Conservation (phyloP, 2,797 vertebrate species). For the Dipus sagitta region DNA sequence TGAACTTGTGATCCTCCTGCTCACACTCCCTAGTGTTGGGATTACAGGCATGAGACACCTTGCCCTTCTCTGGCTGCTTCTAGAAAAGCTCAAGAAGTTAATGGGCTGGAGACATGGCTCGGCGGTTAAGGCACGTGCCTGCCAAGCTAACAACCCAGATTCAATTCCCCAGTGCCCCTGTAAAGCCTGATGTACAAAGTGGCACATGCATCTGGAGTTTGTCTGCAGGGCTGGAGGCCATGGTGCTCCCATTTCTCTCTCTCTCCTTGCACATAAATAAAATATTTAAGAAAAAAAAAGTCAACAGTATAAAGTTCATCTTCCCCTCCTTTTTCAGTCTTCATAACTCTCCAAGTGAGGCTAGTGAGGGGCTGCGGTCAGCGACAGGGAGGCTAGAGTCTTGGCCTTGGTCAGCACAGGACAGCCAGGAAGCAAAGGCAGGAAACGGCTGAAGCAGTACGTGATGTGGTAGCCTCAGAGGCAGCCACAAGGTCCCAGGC, state of each 20-base stretch:
- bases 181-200: too few species aligned
- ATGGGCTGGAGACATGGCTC: too few species aligned
- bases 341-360: background rate
- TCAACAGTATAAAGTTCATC: background rate
- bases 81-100: background rate
- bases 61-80: background rate
- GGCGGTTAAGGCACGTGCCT: too few species aligned
- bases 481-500: constrained; percentile 8
- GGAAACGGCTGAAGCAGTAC: background rate
- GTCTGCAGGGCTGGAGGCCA: too few species aligned
- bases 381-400: background rate
- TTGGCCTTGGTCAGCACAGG: background rate
- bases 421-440: constrained; percentile 34
- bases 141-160: too few species aligned
- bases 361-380: background rate
- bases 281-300: background rate
- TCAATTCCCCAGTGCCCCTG: too few species aligned
- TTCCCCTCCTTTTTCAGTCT: background rate
- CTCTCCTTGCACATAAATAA: too few species aligned
- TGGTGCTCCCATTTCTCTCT: too few species aligned
- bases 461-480: background rate
- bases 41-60: background rate
- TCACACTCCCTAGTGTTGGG: background rate
- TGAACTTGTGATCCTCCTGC: background rate
- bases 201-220: too few species aligned